Evolutionary conservation across 37 sponge, comb jelly and placozoan genomes (phyloP).

Genomic region (Ianthella basta): DNA sequence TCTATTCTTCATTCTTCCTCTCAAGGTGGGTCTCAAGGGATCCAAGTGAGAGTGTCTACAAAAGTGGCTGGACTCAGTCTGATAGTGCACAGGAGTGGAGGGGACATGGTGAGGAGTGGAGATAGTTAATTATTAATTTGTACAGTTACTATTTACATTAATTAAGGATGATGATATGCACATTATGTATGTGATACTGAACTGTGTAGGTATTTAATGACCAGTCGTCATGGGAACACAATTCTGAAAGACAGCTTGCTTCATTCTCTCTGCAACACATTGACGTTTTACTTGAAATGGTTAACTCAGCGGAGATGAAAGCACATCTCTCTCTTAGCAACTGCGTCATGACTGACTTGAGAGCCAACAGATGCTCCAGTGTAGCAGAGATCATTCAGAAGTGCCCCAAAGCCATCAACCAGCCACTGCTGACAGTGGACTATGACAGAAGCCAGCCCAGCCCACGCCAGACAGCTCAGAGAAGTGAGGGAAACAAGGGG

Average conservation of each 20-base stretch:
- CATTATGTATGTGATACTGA: neutral
- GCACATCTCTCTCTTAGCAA: neutral
- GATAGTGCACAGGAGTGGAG: neutral
- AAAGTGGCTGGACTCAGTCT: neutral
- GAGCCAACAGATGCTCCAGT: neutral
- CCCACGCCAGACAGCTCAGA: neutral
- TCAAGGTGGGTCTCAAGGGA: too few species aligned
- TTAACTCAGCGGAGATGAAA: neutral
- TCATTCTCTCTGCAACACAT: neutral
- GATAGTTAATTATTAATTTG: too few species aligned
- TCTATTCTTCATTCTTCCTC: too few species aligned
- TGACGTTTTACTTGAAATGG: neutral
- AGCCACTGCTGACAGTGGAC: neutral
- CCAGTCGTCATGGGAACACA: neutral
- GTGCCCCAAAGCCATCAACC: neutral
- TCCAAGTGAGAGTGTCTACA: neutral
- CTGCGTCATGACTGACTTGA: constrained; percentile 10
- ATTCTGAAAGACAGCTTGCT: neutral
- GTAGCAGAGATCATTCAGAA: neutral
- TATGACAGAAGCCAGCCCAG: neutral
- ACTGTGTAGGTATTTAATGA: neutral
- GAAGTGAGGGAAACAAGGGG: neutral
- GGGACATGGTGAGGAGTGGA: neutral
- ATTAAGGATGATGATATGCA: too few species aligned
- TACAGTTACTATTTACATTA: too few species aligned